A percentile compares a stretch with the other conserved stretches of the same genome.
Evolutionary conservation across 2,797 vertebrate genomes (phyloP).

Genomic region (Lepus townsendii): DNA sequence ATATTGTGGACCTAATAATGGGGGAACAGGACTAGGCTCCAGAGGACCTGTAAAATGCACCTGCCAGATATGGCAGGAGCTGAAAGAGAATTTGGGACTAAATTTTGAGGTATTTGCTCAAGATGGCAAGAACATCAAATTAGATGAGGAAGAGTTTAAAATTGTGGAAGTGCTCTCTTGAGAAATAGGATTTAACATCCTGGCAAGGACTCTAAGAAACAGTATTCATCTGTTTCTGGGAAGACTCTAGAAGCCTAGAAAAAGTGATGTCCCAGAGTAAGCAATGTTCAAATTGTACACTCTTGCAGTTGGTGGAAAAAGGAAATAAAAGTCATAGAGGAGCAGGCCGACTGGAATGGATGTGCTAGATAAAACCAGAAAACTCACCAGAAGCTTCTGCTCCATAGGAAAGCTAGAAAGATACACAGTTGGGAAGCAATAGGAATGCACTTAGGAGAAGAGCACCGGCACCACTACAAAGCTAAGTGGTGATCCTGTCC

Average conservation of each 20-base stretch:
- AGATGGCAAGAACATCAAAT: neutral
- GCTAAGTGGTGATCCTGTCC: neutral
- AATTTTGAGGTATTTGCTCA: neutral
- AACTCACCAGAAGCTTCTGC: neutral
- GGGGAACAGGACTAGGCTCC: neutral
- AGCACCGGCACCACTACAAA: neutral
- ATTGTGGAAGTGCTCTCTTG: neutral
- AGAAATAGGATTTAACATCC: neutral
- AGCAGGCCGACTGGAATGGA: neutral
- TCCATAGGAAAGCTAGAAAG: neutral
- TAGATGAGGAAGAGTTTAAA: neutral
- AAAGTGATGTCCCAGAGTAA: neutral
- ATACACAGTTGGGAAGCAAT: neutral
- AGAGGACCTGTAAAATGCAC: neutral
- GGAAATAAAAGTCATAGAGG: neutral
- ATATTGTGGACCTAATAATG: neutral
- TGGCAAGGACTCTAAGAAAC: no score
- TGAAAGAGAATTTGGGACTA: neutral
- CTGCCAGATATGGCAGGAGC: neutral
- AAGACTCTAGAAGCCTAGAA: neutral
- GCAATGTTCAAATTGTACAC: constrained; percentile 19
- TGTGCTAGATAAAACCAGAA: neutral
- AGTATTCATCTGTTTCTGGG: neutral
- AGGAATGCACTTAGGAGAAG: neutral
- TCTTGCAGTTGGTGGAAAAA: neutral